These are phyloP conservation scores for Lacerta viridis DNA, from an alignment of 2,797 vertebrate genomes.

Conservation along the genomic window DNA sequence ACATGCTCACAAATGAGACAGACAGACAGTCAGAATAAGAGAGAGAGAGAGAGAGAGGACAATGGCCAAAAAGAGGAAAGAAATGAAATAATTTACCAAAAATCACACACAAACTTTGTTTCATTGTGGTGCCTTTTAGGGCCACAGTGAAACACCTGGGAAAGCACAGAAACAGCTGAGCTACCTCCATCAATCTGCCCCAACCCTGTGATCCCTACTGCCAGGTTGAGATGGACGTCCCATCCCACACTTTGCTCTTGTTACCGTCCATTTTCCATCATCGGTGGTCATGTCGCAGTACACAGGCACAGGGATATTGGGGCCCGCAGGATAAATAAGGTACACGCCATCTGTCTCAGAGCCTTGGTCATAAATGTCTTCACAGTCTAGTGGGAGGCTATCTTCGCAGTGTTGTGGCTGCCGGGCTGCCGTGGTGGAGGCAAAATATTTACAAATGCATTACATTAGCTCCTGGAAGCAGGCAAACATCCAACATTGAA, in stretches of 20 bases:
- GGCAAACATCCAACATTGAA: background rate
- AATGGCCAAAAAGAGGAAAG: background rate
- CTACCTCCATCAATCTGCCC: too few relatives aligned
- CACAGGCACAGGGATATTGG: constrained; percentile 80
- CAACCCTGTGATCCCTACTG: background rate
- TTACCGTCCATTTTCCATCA: constrained; percentile 78
- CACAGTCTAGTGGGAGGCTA: constrained; percentile 78
- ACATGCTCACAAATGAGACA: background rate
- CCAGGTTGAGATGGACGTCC: background rate
- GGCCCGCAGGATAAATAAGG: constrained; percentile 81
- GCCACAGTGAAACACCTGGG: background rate
- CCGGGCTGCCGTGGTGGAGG: constrained; percentile 6
- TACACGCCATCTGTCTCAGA: constrained; percentile 76
- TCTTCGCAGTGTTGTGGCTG: constrained; percentile 19
- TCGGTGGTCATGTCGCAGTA: constrained; percentile 84
- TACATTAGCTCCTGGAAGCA: background rate
- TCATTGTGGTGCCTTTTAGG: background rate
- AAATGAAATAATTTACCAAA: background rate
- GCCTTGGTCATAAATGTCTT: constrained; percentile 78
- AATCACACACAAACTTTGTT: background rate
- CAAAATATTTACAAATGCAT: background rate
- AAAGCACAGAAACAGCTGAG: background rate
- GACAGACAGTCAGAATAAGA: background rate
- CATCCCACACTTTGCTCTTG: background rate
- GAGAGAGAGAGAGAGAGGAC: too few relatives aligned